A percentile compares a stretch with the other conserved stretches of the same genome.
phyloP scores from a whole-genome alignment of 2,797 vertebrate species.

The Spinibarbus caldwelli region DNA sequence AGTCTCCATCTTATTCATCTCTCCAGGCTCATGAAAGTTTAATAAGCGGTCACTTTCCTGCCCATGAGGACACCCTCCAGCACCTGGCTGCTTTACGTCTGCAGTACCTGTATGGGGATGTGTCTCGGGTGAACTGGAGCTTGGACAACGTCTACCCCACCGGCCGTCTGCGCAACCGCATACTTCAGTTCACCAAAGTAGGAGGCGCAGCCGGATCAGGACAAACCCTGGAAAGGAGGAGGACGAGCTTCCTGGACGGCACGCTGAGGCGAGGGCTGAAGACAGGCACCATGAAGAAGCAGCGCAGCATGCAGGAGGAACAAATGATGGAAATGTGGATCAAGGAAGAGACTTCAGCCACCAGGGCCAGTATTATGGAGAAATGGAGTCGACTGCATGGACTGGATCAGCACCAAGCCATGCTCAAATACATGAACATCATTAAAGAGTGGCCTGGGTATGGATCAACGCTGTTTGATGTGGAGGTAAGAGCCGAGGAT shows the following conservation, averaged over 20 bases:
- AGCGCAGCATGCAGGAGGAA: constrained; percentile 88
- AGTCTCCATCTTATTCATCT: not conserved
- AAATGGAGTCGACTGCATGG: constrained; percentile 88
- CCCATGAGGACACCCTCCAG: constrained; percentile 88
- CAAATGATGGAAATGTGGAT: constrained; percentile 98
- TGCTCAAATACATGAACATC: constrained; percentile 92
- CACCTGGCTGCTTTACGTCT: constrained; percentile 87
- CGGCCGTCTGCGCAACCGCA: constrained; percentile 85
- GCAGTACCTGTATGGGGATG: constrained; percentile 88
- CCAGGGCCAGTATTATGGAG: constrained; percentile 85
- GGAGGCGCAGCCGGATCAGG: constrained; percentile 69
- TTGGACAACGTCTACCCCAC: constrained; percentile 88
- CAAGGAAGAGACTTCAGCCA: constrained; percentile 91
- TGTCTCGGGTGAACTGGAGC: constrained; percentile 79
- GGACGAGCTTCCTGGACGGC: constrained; percentile 91
- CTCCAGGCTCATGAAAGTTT: constrained; percentile 89
- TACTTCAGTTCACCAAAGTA: constrained; percentile 87
- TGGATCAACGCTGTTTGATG: constrained; percentile 91
- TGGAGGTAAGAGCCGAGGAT: constrained; percentile 79
- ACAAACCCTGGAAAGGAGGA: constrained; percentile 87
- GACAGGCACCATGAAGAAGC: constrained; percentile 90
- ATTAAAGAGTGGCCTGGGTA: constrained; percentile 93
- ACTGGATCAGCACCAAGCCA: constrained; percentile 91
- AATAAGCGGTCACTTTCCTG: constrained; percentile 90
- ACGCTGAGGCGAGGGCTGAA: constrained; percentile 88